phyloP scores from a whole-genome alignment of 2,888 invertebrate species.

The Lithosia quadra region DNA sequence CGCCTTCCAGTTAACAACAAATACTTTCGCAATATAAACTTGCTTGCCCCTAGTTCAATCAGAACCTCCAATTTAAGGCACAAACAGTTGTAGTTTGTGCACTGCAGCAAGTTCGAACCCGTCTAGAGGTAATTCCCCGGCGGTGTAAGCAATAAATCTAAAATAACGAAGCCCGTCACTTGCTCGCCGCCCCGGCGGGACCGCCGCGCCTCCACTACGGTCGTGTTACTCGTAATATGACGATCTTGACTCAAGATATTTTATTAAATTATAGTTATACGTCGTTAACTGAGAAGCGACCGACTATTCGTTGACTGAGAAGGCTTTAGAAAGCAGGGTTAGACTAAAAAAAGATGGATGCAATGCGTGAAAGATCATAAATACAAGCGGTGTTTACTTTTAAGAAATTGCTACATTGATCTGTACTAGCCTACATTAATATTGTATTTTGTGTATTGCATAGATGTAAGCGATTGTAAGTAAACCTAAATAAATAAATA shows the following conservation, averaged over 20 bases:
- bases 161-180: slow-evolving; percentile 13
- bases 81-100: neutral
- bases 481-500: too few relatives aligned
- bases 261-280: neutral
- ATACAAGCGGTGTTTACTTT: too few relatives aligned
- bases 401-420: too few relatives aligned
- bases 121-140: neutral
- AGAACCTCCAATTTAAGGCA: neutral
- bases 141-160: slow-evolving; percentile 9
- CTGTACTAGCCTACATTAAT: too few relatives aligned
- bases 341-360: too few relatives aligned
- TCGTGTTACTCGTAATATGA: neutral
- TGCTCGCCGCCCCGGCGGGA: neutral
- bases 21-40: neutral
- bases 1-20: too few relatives aligned
- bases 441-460: too few relatives aligned
- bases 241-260: neutral
- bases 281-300: neutral
- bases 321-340: too few relatives aligned
- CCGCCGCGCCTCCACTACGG: neutral
- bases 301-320: too few relatives aligned
- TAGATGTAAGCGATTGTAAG: too few relatives aligned
- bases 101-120: neutral
- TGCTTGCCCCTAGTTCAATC: neutral
- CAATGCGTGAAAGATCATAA: too few relatives aligned